Conservation (phyloP, 2,113 vertebrate species). For the Gulo gulo region DNA sequence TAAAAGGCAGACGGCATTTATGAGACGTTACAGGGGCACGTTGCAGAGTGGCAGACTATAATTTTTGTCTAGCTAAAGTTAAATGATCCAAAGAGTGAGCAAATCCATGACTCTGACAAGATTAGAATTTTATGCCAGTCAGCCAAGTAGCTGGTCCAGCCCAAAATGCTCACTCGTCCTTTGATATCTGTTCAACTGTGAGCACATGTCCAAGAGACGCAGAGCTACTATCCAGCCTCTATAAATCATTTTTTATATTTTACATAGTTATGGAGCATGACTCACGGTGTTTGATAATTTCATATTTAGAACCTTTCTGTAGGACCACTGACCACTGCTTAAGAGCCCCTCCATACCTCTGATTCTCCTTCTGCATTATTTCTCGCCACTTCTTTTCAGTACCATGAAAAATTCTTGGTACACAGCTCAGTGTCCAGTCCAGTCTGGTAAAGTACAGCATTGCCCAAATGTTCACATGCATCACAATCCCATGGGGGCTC, state of each 20-base stretch:
- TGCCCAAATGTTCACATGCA: background rate
- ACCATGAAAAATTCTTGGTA: too few species aligned
- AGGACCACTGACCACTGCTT: background rate
- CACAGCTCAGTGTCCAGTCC: background rate
- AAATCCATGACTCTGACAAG: background rate
- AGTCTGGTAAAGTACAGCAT: background rate
- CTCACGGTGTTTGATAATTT: background rate
- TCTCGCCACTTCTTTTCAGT: background rate
- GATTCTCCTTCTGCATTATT: background rate
- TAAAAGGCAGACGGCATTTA: background rate
- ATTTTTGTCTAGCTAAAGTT: background rate
- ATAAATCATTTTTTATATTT: background rate
- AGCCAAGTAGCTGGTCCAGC: background rate
- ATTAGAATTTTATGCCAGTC: background rate
- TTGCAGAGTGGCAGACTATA: too few species aligned
- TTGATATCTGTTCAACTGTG: accelerated
- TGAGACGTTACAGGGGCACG: background rate
- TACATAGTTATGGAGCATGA: background rate
- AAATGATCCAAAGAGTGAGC: background rate
- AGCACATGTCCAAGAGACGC: background rate
- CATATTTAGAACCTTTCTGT: background rate
- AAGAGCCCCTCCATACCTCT: background rate
- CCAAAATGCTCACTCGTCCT: background rate
- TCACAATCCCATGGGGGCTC: accelerated
- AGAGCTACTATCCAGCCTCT: background rate